Evolutionary conservation across 92 coral and sea anemone genomes (phyloP).

Genomic region (Phenganax stokvisi): DNA sequence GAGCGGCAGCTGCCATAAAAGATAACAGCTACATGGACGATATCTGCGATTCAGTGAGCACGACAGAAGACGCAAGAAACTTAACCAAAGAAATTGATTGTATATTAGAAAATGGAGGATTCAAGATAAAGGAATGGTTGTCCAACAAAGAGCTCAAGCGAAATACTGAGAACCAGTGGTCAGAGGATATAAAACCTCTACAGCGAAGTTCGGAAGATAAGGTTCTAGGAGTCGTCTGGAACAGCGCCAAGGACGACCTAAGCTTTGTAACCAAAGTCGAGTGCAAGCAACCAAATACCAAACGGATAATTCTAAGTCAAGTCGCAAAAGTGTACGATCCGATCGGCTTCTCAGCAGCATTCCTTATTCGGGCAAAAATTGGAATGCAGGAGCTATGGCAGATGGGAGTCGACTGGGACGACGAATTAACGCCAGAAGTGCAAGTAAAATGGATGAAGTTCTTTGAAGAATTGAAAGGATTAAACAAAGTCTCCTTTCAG

Average conservation of each 20-base stretch:
- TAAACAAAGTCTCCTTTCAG: constrained; percentile 34
- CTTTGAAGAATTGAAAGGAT: constrained; percentile 44
- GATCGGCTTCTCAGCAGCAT: constrained; percentile 2
- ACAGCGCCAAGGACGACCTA: not conserved
- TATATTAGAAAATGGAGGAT: constrained; percentile 50
- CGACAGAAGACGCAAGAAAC: constrained; percentile 39
- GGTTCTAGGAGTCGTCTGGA: not conserved
- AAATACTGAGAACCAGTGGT: not conserved
- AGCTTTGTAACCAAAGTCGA: constrained; percentile 12
- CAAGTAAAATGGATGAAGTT: constrained; percentile 38
- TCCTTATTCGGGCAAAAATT: not conserved
- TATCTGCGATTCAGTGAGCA: constrained; percentile 51
- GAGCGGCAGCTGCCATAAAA: constrained; percentile 49
- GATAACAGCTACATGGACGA: constrained; percentile 58
- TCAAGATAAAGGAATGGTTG: constrained; percentile 50
- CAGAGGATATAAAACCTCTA: not conserved
- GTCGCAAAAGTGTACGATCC: constrained; percentile 13
- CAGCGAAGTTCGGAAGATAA: not conserved
- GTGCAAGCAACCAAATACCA: not conserved
- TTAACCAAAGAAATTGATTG: constrained; percentile 42
- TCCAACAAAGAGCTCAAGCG: constrained; percentile 24
- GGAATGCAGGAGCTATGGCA: constrained; percentile 42
- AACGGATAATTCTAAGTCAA: constrained; percentile 13
- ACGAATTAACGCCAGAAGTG: constrained; percentile 18
- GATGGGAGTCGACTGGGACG: constrained; percentile 38